Conservation (phyloP, 2,888 invertebrate species). For the Erpobdella octoculata region DNA sequence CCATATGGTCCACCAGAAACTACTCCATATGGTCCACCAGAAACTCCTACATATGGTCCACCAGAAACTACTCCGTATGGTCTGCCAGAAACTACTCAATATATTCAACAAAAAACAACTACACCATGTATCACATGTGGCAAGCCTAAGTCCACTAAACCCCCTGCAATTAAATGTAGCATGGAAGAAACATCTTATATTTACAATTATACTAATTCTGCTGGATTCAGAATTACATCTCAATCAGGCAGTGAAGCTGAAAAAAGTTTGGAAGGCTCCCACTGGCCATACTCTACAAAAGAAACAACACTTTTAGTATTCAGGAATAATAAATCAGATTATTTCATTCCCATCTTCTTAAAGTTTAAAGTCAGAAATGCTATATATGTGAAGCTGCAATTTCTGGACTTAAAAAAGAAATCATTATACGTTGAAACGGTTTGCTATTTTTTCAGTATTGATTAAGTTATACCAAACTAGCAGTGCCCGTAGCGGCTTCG, state of each 20-base stretch:
- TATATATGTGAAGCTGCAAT: not conserved
- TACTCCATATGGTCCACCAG: not conserved
- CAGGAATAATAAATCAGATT: slow-evolving; percentile 8
- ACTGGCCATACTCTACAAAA: not conserved
- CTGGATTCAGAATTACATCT: slow-evolving; percentile 11
- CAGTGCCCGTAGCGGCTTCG: too few relatives aligned
- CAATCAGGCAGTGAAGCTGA: not conserved
- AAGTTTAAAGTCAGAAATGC: not conserved
- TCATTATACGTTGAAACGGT: not conserved
- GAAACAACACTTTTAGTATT: not conserved
- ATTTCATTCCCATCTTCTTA: slow-evolving; percentile 3
- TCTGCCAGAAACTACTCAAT: too few relatives aligned
- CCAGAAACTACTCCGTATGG: too few relatives aligned
- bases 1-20: not conserved
- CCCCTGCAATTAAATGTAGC: not conserved
- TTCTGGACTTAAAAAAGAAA: slow-evolving; percentile 6
- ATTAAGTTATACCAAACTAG: too few relatives aligned
- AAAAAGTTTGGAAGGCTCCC: not conserved
- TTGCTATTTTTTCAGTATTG: not conserved
- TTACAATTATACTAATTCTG: slow-evolving; percentile 2
- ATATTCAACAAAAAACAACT: not conserved
- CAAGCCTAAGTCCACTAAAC: not conserved
- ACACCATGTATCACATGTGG: not conserved
- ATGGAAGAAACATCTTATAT: not conserved
- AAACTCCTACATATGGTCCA: too few relatives aligned